Conservation (phyloP, 2,888 invertebrate genomes). For the Drosophila putrida region DNA sequence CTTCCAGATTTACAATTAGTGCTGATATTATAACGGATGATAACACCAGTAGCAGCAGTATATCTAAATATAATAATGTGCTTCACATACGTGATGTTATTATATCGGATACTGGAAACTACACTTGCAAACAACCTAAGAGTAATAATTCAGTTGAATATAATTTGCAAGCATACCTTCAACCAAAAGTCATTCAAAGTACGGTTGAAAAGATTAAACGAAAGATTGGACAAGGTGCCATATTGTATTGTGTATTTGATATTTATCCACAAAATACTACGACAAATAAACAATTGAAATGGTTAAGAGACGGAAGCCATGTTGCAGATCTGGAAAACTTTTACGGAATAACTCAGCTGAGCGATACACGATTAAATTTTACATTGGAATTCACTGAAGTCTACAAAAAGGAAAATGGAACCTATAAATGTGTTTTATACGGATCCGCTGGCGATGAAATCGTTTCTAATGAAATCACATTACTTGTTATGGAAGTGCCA, state of each 20-base stretch:
- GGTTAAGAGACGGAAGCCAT: constrained; percentile 87
- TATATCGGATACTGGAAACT: constrained; percentile 88
- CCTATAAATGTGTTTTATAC: constrained; percentile 87
- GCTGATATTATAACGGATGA: constrained; percentile 45
- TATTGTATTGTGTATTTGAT: constrained; percentile 87
- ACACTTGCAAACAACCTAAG: constrained; percentile 87
- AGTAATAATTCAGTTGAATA: constrained; percentile 74
- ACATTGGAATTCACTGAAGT: constrained; percentile 87
- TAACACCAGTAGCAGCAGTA: constrained; percentile 31
- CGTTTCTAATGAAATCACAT: constrained; percentile 85
- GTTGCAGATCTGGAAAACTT: constrained; percentile 84
- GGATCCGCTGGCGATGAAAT: constrained; percentile 79
- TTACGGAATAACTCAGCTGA: constrained; percentile 84
- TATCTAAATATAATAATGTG: constrained; percentile 80
- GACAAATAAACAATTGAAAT: constrained; percentile 83
- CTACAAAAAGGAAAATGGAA: constrained; percentile 90
- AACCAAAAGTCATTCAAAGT: constrained; percentile 84
- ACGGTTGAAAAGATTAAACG: constrained; percentile 86
- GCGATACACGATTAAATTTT: constrained; percentile 88
- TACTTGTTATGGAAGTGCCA: constrained; percentile 90
- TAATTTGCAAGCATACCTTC: constrained; percentile 82
- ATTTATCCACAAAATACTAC: constrained; percentile 87
- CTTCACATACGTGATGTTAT: constrained; percentile 87
- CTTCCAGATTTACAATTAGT: constrained; percentile 63
- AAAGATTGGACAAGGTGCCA: constrained; percentile 86